Evolutionary conservation across 2,113 vertebrate genomes (phyloP).

Genomic region (Ciconia maguari): DNA sequence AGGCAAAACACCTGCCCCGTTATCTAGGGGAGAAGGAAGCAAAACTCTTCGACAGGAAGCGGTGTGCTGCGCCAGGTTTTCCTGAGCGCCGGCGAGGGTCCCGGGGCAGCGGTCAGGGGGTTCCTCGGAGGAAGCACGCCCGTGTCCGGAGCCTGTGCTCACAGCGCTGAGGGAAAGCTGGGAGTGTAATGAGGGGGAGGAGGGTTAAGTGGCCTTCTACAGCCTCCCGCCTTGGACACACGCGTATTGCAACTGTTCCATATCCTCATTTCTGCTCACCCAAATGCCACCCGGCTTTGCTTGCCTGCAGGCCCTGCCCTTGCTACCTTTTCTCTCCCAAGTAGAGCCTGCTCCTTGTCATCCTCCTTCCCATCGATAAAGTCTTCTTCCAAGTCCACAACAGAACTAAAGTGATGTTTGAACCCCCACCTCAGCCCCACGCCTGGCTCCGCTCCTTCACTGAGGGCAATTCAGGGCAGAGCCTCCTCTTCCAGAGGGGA

Average conservation of each 20-base stretch:
- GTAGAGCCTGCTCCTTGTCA: not conserved
- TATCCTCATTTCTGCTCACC: not conserved
- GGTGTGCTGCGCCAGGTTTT: not conserved
- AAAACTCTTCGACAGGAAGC: fast-evolving
- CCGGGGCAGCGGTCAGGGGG: too few relatives aligned
- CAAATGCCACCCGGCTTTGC: not conserved
- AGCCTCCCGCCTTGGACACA: not conserved
- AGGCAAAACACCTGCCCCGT: fast-evolving
- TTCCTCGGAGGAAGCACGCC: fast-evolving
- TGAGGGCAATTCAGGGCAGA: not conserved
- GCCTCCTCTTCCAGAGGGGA: not conserved
- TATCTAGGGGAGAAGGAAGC: fast-evolving
- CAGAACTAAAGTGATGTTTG: not conserved
- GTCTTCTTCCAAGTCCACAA: not conserved
- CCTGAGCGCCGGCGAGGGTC: too few relatives aligned
- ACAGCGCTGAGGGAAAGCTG: fast-evolving
- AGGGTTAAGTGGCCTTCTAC: too few relatives aligned
- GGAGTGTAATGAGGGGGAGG: fast-evolving
- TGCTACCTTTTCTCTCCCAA: not conserved
- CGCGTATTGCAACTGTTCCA: not conserved
- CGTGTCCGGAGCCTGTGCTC: too few relatives aligned
- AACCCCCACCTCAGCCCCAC: fast-evolving
- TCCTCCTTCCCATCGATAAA: not conserved
- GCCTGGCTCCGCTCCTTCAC: fast-evolving
- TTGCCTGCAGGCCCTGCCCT: fast-evolving